Evolutionary conservation across 2,797 vertebrate genomes (phyloP).

Genomic region (Melanotaenia trifasciata): DNA sequence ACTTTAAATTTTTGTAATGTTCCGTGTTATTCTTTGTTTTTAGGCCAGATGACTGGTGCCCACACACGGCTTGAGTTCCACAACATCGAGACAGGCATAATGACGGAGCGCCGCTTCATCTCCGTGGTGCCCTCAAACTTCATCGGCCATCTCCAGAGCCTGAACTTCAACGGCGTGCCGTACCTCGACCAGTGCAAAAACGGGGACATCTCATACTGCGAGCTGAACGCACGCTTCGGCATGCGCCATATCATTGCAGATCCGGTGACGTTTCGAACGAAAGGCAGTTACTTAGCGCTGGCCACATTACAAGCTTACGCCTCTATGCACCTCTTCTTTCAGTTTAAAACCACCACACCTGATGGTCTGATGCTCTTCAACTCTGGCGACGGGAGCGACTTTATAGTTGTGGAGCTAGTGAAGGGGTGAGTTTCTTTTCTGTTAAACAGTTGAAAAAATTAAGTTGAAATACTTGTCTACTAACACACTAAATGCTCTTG

Average conservation of each 20-base stretch:
- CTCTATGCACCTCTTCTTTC: constrained; percentile 97
- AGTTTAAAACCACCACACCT: constrained; percentile 93
- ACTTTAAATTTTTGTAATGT: neutral
- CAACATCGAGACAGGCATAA: constrained; percentile 96
- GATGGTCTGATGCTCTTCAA: constrained; percentile 96
- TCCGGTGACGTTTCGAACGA: constrained; percentile 92
- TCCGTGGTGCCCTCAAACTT: constrained; percentile 94
- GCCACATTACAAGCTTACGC: constrained; percentile 92
- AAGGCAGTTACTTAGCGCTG: constrained; percentile 90
- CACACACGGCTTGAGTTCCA: constrained; percentile 94
- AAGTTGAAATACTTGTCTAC: neutral
- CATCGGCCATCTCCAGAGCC: constrained; percentile 92
- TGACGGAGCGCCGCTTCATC: constrained; percentile 94
- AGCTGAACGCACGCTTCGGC: constrained; percentile 94
- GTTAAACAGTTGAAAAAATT: neutral
- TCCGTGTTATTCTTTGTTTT: neutral
- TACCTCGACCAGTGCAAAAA: constrained; percentile 97
- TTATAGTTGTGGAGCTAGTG: constrained; percentile 95
- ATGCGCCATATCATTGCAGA: constrained; percentile 92
- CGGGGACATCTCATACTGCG: constrained; percentile 93
- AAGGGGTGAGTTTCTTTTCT: constrained; percentile 87
- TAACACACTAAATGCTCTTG: neutral
- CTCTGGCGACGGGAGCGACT: constrained; percentile 93
- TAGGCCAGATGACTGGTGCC: constrained; percentile 94
- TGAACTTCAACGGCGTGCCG: constrained; percentile 90